Evolutionary conservation across 1,140 invertebrate genomes (phyloP), one percentile per base, ranked within the genome.

Genomic region (Pogonognathellus flavescens): DNA sequence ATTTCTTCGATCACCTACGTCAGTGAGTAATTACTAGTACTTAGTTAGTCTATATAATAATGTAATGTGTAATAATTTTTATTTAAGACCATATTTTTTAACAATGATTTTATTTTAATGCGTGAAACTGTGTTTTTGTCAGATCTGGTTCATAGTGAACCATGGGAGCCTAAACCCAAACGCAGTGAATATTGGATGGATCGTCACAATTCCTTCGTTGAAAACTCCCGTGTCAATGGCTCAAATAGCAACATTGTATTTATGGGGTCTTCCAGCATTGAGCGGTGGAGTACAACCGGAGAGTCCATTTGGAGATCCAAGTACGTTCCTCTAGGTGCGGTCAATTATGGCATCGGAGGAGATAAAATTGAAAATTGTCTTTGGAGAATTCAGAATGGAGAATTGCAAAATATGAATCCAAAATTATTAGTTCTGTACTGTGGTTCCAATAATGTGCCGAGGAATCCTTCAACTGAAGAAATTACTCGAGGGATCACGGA

Each of bases 331-430:
- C 55, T 87, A 8, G 86, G 86, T 0, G 82, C 86, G 16, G 80
- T 93, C 14, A 93, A 93, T 87, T 93, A 93, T 90, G 92, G 93
- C 70, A 92, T 93, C 85, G 91, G 91, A 57, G 92, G 92, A 20
- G 93, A 93, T 89, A 90, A 91, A 85, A 93, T 92, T 2, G 91
- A 93, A 88, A 90, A 93, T 90, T 90, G 93, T 22, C 89, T 93
- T 9, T 93, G 93, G 93, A 89, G 93, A 70, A 89, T 93, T 11
- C 86, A 90, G 50, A 92, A 93, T 90, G 93, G 93, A 84, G 93
- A 93, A 89, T 85, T 93, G 55, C 92, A 93, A 53, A 88, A 89
- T 10, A 16, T 84, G 49, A 88, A 90, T 85, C 93, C 93, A 4
- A 93, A 93, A 25, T n/a, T 87, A 0, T 13, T 83, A 20, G 83